Base-by-base conservation (phyloP, 2,888 invertebrate species). In the Abrostola tripartita region DNA sequence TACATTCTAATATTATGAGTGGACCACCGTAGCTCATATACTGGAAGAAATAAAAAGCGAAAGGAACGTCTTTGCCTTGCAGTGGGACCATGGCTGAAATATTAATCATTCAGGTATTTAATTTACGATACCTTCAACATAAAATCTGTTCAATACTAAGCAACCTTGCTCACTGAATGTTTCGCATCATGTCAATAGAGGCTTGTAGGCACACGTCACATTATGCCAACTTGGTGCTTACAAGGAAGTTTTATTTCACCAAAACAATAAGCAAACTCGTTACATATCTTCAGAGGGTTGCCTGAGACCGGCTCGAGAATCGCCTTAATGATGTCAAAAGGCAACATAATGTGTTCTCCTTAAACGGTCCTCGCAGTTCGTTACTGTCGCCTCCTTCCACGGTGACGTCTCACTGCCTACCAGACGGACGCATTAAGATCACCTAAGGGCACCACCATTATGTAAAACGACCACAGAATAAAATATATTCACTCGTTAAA, bases 251-350 rank as follows among this genome's bases (percentile, higher is more conserved):
- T 79, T 80, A 79, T 79, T 79, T 79, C 49, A 67, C 63, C 68
- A 71, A 85, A 85, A 85, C 83, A 85, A 85, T 85, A 84, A 85
- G 81, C 78, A 72, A 70, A 76, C 78, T 75, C 76, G 76, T 79
- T 79, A 76, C 79, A 78, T 76, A 68, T 79, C 70, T 70, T 68
- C 78, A 79, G 81, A 84, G 81, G 83, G 83, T 80, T 79, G 79
- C 58, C 71, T 71, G 81, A 76, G 83, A 82, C 81, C 76, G 81
- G 82, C 80, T 79, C 59, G 71, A 66, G 73, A 79, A 70, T 84
- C 80, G 80, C 85, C 87, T 91, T 93, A 93, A 93, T 93, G 92
- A 93, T 92, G 91, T 92, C 93, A 93, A 92, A 90, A 92, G 89
- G 87, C 88, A 88, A 90, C 89, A 90, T 92, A 91, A 92, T 89